A percentile compares a stretch with the other conserved stretches of the same genome.
Conservation (phyloP, 2,888 invertebrate species). For the Bugula neritina region DNA sequence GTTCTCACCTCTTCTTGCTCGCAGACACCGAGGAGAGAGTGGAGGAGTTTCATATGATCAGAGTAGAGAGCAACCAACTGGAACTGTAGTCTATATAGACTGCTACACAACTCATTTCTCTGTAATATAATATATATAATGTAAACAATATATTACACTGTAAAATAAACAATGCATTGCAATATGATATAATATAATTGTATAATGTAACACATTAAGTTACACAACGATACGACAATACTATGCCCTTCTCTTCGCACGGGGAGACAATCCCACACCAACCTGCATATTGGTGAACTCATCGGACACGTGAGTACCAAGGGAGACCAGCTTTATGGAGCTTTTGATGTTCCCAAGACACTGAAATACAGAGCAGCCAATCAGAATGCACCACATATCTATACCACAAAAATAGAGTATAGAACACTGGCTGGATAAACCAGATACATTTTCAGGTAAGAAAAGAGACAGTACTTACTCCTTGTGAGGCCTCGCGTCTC, state of each 20-base stretch:
- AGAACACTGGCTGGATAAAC: too few species aligned
- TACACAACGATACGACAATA: background rate
- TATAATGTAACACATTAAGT: background rate
- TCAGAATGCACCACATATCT: too few species aligned
- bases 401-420: too few species aligned
- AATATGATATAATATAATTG: background rate
- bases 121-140: slow-evolving; percentile 55
- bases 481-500: slow-evolving; percentile 74
- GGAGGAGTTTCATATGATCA: slow-evolving; percentile 56
- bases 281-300: slow-evolving; percentile 59
- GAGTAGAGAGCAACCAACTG: slow-evolving; percentile 83
- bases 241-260: too few species aligned
- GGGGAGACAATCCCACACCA: too few species aligned
- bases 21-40: slow-evolving; percentile 15
- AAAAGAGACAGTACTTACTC: too few species aligned
- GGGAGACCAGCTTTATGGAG: slow-evolving; percentile 68
- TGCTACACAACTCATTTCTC: slow-evolving; percentile 74
- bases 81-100: slow-evolving; percentile 85
- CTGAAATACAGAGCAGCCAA: slow-evolving; percentile 34
- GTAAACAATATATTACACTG: background rate
- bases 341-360: slow-evolving; percentile 68
- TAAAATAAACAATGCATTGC: background rate
- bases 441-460: too few species aligned
- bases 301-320: slow-evolving; percentile 67
- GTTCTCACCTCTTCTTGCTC: slow-evolving; percentile 16